Evolutionary conservation across 1,140 invertebrate species (phyloP).

Genomic region (Phymastichus coffea): DNA sequence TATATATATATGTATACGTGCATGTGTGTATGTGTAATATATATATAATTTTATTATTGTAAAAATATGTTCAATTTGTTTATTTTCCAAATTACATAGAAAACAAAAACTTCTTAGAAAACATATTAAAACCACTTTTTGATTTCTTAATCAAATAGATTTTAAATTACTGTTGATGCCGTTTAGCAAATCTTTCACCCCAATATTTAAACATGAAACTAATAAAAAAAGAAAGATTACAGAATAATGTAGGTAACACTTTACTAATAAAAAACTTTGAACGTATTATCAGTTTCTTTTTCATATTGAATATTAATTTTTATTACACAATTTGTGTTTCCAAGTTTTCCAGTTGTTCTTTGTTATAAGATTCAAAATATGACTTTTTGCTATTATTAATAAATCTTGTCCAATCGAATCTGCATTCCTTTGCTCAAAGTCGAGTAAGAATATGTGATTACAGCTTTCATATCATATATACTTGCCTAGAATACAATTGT

Average conservation of each 20-base stretch:
- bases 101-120: too few species aligned
- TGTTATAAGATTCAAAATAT: conserved; percentile 46
- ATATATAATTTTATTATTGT: too few species aligned
- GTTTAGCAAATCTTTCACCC: too few species aligned
- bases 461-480: conserved; percentile 23
- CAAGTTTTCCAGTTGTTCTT: conserved; percentile 34
- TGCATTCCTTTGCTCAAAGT: conserved; percentile 26
- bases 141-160: too few species aligned
- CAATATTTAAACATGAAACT: conserved; percentile 8
- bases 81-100: too few species aligned
- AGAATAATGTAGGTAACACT: conserved; percentile 32
- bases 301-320: conserved; percentile 44
- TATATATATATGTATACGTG: too few species aligned
- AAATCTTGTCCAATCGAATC: conserved; percentile 40
- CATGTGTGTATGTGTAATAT: too few species aligned
- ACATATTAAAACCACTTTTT: too few species aligned
- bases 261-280: conserved; percentile 44
- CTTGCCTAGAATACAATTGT: conserved; percentile 12
- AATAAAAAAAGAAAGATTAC: conserved; percentile 8
- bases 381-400: conserved; percentile 42
- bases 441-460: conserved; percentile 36
- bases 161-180: too few species aligned
- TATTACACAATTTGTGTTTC: conserved; percentile 46
- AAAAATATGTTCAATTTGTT: too few species aligned
- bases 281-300: conserved; percentile 40